A percentile compares a stretch with the other conserved stretches of the same genome.
These are phyloP conservation scores for Puma concolor DNA, from an alignment of 2,113 vertebrate species.

Conservation along the genomic window DNA sequence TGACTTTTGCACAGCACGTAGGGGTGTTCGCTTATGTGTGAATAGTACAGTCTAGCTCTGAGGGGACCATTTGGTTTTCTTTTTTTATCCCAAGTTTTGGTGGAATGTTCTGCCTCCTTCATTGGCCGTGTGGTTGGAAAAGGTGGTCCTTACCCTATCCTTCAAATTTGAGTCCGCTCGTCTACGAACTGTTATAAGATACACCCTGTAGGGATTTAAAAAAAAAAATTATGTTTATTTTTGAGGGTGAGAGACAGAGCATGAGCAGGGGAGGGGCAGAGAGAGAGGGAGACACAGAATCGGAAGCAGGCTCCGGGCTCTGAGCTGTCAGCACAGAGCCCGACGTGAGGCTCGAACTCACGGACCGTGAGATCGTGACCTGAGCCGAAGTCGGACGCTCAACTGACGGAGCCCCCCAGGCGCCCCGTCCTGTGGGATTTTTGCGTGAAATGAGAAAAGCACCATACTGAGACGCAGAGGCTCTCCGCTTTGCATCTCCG, in stretches of 20 bases:
- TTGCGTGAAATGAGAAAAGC: background rate
- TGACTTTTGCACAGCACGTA: fast-evolving
- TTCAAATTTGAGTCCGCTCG: background rate
- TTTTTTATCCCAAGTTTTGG: background rate
- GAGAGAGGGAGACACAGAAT: too few species aligned
- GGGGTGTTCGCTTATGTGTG: fast-evolving
- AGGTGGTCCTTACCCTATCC: background rate
- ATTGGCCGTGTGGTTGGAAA: background rate
- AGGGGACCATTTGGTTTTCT: background rate
- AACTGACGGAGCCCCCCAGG: too few species aligned
- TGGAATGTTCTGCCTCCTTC: background rate
- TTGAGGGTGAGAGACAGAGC: too few species aligned
- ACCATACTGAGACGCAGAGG: fast-evolving
- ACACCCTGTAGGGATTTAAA: too few species aligned
- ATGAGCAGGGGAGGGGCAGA: too few species aligned
- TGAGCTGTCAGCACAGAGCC: too few species aligned
- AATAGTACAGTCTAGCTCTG: fast-evolving
- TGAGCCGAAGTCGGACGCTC: too few species aligned
- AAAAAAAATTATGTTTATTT: too few species aligned
- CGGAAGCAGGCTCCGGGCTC: too few species aligned
- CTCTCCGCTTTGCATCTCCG: fast-evolving
- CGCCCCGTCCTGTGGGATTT: background rate
- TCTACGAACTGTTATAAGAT: background rate
- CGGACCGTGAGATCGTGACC: too few species aligned
- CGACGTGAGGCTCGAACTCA: too few species aligned